Base-by-base conservation (phyloP, 2,113 vertebrate genomes). In the Carlito syrichta region DNA sequence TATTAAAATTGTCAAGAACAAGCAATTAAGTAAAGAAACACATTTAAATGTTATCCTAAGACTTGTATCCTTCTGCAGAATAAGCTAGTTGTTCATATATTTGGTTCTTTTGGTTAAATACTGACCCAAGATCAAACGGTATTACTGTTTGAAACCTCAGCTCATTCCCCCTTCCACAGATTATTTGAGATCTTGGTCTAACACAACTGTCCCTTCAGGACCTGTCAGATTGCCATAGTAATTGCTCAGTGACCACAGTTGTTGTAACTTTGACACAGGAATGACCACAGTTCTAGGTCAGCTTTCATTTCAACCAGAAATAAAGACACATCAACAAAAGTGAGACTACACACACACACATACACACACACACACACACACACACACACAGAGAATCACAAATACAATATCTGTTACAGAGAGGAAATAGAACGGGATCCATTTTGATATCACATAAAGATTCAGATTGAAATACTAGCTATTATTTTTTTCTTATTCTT, bases 221-320 rank as follows among this genome's bases (percentile, higher is more conserved):
- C 94, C 85, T 66, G 94, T 94, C 77, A 76, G 77, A 76, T 13
- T 7, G 3, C 92, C 68, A 8, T 82, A 52, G 56, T 78, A 69
- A 87, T 90, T 92, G 63, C 79, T 77, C 96, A n/a, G 96, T 95
- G 97, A 86, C 96, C 98, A 92, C 32, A 19, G 66, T 83, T 74
- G 48, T 97, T 96, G n/a, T 0, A 12, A 76, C 91, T 96, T 90
- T 97, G 79, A 0, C 38, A 35, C 66, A 82, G 84, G 76, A 97
- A 94, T 96, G 96, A 88, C 96, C 96, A 96, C 23, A 58, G 94
- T 91, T 97, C 87, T 83, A 93, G 97, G 92, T 95, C 5, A 2
- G 96, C 92, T 96, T 94, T 97, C 96, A 93, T 86, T 92, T 97
- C 92, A 94, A 69, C 73, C 22, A 95, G 96, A 96, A 97, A 96